A percentile compares a stretch with the other conserved stretches of the same genome.
phyloP scores from a whole-genome alignment of 2,113 vertebrate species.

The Stigmatopora nigra region DNA sequence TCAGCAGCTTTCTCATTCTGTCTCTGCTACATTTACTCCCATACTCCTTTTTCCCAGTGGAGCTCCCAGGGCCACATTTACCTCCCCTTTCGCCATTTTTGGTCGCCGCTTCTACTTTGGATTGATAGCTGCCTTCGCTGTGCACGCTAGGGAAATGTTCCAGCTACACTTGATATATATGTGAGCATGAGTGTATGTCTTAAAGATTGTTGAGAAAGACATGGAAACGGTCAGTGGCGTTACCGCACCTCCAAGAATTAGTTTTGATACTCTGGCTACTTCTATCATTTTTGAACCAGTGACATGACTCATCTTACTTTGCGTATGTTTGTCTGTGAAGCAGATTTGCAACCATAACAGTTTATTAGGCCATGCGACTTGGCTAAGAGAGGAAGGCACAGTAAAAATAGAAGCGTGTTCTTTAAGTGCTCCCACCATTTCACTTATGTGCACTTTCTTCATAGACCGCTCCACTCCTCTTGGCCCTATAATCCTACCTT shows the following conservation, averaged over 20 bases:
- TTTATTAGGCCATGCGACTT: slow-evolving; percentile 2
- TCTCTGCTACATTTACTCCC: slow-evolving; percentile 23
- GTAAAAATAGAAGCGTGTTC: slow-evolving; percentile 8
- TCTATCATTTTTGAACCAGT: slow-evolving; percentile 54
- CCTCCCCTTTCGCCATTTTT: slow-evolving; percentile 15
- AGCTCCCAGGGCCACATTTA: slow-evolving; percentile 33
- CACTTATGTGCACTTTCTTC: slow-evolving; percentile 26
- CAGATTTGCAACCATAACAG: slow-evolving; percentile 6
- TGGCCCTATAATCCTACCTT: slow-evolving; percentile 22
- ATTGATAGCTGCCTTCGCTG: slow-evolving; percentile 52
- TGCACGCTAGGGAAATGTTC: slow-evolving; percentile 50
- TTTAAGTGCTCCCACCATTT: slow-evolving; percentile 12
- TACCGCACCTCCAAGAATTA: slow-evolving; percentile 42
- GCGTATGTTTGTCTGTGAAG: background rate
- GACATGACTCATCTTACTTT: slow-evolving; percentile 45
- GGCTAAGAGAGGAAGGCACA: slow-evolving; percentile 5
- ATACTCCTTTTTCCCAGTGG: slow-evolving; percentile 22
- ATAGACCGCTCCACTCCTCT: slow-evolving; percentile 2
- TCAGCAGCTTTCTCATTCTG: slow-evolving; percentile 8
- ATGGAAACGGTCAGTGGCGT: slow-evolving; percentile 3
- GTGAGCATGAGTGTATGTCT: background rate
- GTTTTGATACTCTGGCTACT: slow-evolving; percentile 54
- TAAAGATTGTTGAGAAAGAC: background rate
- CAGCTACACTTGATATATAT: slow-evolving; percentile 48
- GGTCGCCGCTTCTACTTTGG: slow-evolving; percentile 24